Conservation (phyloP, 1,140 invertebrate species). For the Drosophila kikkawai region DNA sequence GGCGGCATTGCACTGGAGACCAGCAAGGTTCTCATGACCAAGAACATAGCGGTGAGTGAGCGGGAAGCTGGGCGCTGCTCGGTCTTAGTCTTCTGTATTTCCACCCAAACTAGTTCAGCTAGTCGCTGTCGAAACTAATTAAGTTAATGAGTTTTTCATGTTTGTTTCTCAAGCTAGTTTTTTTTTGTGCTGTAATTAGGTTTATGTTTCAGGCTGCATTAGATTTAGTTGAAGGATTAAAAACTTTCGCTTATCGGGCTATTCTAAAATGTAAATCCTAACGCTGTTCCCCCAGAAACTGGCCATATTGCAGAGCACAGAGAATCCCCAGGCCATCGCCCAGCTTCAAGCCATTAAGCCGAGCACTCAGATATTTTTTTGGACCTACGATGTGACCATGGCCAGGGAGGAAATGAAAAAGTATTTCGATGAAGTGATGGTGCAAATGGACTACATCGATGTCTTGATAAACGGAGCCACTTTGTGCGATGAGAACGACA, state of each 20-base stretch:
- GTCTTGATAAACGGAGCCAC: conserved; percentile 78
- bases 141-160: conserved; percentile 60
- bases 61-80: conserved; percentile 6
- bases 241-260: conserved; percentile 15
- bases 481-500: conserved; percentile 68
- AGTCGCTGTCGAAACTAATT: conserved; percentile 46
- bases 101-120: conserved; percentile 28
- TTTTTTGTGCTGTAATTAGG: conserved; percentile 22
- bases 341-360: conserved; percentile 72
- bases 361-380: conserved; percentile 75
- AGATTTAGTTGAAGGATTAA: conserved; percentile 5
- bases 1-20: conserved; percentile 78
- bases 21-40: conserved; percentile 76
- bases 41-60: conserved; percentile 76
- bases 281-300: conserved; percentile 58
- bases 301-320: conserved; percentile 71
- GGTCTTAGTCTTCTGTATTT: not conserved
- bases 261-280: not conserved
- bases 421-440: conserved; percentile 75
- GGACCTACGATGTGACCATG: conserved; percentile 80
- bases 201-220: conserved; percentile 27
- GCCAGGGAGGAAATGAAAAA: conserved; percentile 72
- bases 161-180: conserved; percentile 18
- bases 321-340: conserved; percentile 72
- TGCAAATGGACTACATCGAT: conserved; percentile 80